Base-by-base conservation (phyloP, 2,113 vertebrate genomes). In the Herpetotheres cachinnans region DNA sequence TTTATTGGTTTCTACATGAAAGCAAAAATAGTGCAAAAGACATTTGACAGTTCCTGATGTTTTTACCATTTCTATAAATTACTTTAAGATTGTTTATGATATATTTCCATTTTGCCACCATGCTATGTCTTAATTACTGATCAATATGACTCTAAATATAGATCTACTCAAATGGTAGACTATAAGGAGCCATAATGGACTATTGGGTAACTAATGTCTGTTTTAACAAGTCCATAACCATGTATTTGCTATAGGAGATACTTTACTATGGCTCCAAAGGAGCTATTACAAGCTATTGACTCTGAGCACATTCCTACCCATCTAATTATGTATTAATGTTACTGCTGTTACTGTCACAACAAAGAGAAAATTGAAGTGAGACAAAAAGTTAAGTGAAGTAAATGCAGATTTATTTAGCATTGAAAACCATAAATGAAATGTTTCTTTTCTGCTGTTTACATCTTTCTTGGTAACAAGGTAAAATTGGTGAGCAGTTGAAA, bases 121-220 rank as follows among this genome's bases (percentile, higher is more conserved):
- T 66, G 80, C n/a, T 94, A 36, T 90, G 56, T 93, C 97, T 97
- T 89, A 96, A 95, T 92, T 97, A 95, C 95, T 94, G 95, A 98
- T 98, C 98, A 96, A 98, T 98, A 97, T 20, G 67, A 86, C 83
- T 95, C 95, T 97, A 98, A 98, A 98, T 98, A 98, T 98, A 98
- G 97, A 97, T 93, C 90, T 93, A 96, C 97, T 98, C 91, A 96
- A 14, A 84, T 73, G 54, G 97, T 94, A 98, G 98, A 98, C 98
- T 98, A 93, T 91, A 96, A 96, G 98, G 98, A 98, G 98, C 98
- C 98, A 95, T 89, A 97, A 96, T 96, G 86, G 97, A 97, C 97
- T 97, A 97, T 95, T 95, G 95, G 96, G 98, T 98, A 98, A 98
- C 97, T 98, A 97, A 98, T 98, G 97, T 95, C 94, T 97, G 96